Conservation (phyloP, 2,888 invertebrate genomes). For the Yponomeuta cagnagella region DNA sequence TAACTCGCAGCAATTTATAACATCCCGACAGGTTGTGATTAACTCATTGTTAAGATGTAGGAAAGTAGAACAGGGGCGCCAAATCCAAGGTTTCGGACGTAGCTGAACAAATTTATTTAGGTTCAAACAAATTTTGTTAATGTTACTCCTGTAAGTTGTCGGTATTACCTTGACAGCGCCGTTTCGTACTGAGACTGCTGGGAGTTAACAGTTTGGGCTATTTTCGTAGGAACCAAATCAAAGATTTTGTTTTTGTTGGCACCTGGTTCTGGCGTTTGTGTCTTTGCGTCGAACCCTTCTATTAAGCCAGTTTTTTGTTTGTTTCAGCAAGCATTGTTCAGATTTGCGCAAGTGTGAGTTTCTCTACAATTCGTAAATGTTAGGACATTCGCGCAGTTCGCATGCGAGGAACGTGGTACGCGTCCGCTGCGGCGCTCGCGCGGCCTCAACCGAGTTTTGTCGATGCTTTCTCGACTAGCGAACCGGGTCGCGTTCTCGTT, state of each 20-base stretch:
- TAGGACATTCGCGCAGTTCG: slow-evolving; percentile 32
- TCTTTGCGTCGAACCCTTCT: not conserved
- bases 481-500: slow-evolving; percentile 75
- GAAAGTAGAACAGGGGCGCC: slow-evolving; percentile 69
- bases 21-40: slow-evolving; percentile 52
- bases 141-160: slow-evolving; percentile 34
- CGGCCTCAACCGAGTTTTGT: slow-evolving; percentile 75
- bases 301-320: slow-evolving; percentile 3
- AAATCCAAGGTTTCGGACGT: slow-evolving; percentile 59
- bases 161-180: slow-evolving; percentile 38
- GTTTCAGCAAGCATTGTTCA: slow-evolving; percentile 17
- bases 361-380: slow-evolving; percentile 32
- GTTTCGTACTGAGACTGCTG: slow-evolving; percentile 31
- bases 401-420: slow-evolving; percentile 62
- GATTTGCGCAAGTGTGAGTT: slow-evolving; percentile 25
- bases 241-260: not conserved
- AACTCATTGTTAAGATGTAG: slow-evolving; percentile 64
- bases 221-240: not conserved
- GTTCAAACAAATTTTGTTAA: slow-evolving; percentile 33
- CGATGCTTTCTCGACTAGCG: slow-evolving; percentile 74
- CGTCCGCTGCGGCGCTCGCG: slow-evolving; percentile 36
- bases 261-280: not conserved
- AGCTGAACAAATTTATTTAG: slow-evolving; percentile 52
- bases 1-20: slow-evolving; percentile 29
- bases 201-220: slow-evolving; percentile 11